phyloP scores from a whole-genome alignment of 2,113 vertebrate species.

The Recurvirostra avosetta region DNA sequence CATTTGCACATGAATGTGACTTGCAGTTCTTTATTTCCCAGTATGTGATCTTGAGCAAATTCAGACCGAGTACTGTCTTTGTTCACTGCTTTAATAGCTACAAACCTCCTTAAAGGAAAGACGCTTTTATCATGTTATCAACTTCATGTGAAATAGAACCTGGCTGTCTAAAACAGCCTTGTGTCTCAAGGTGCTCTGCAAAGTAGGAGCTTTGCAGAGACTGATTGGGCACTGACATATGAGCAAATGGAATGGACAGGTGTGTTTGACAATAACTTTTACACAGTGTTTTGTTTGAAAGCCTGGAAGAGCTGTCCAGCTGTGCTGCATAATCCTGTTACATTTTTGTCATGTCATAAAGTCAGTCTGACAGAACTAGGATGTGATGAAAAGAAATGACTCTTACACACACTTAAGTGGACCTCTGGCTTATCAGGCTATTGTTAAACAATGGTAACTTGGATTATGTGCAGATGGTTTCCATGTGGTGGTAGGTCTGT shows the following conservation, averaged over 20 bases:
- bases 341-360: background rate
- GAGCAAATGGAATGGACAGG: background rate
- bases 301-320: background rate
- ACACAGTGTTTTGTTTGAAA: background rate
- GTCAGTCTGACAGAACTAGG: background rate
- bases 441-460: background rate
- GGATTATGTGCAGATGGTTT: background rate
- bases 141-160: background rate
- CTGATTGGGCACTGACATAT: background rate
- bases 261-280: conserved; percentile 22
- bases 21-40: background rate
- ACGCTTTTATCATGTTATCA: background rate
- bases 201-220: background rate
- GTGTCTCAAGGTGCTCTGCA: background rate
- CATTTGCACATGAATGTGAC: background rate
- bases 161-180: background rate
- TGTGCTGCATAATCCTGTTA: background rate
- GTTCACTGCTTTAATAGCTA: background rate
- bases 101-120: background rate
- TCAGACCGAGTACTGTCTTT: background rate
- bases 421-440: background rate
- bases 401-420: background rate
- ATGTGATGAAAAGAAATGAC: background rate
- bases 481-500: background rate
- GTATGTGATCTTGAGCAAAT: background rate